phyloP scores from a whole-genome alignment of 2,888 invertebrate genomes.

The Drosophila aldrichi region DNA sequence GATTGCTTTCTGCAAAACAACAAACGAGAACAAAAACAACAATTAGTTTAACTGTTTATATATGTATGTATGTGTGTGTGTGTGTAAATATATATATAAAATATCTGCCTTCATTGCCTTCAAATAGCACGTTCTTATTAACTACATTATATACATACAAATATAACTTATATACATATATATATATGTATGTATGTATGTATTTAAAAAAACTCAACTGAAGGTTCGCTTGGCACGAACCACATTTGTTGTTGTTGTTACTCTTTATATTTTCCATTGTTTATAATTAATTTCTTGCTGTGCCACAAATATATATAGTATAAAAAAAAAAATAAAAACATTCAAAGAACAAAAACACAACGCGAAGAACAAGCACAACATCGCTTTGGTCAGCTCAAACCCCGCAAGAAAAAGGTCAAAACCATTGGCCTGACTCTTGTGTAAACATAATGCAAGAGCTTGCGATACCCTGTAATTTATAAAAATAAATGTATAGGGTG shows the following conservation, averaged over 20 bases:
- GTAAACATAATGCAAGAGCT: constrained; percentile 62
- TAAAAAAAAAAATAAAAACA: constrained; percentile 21
- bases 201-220: constrained; percentile 14
- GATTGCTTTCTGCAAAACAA: constrained; percentile 87
- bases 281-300: constrained; percentile 70
- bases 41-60: background rate
- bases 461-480: constrained; percentile 21
- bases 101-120: constrained; percentile 30
- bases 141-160: background rate
- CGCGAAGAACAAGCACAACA: constrained; percentile 12
- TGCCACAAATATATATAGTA: constrained; percentile 30
- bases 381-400: constrained; percentile 55
- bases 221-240: constrained; percentile 37
- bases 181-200: background rate
- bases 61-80: no score
- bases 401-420: constrained; percentile 68
- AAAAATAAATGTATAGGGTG: background rate
- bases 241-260: constrained; percentile 39
- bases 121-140: constrained; percentile 38
- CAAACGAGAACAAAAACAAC: background rate
- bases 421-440: constrained; percentile 62
- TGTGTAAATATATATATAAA: background rate
- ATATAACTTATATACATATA: background rate
- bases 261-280: constrained; percentile 47
- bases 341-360: constrained; percentile 20